Base-by-base conservation (phyloP, 2,888 invertebrate species). In the Ditylenchus weischeri region DNA sequence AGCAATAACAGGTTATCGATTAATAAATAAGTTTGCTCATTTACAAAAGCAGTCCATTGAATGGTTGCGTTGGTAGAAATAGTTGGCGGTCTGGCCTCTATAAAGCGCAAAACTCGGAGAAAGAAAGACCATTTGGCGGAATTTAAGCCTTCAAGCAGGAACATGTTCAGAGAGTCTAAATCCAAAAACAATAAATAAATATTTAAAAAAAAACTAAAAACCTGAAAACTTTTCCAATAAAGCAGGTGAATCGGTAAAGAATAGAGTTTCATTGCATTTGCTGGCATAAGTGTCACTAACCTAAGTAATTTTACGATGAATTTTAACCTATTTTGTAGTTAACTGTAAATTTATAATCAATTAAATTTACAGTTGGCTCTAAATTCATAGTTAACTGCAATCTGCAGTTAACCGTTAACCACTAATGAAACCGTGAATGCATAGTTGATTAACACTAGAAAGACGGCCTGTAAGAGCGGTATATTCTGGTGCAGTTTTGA, bases 191-290 rank as follows among this genome's bases (percentile, higher is more conserved):
- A 21, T 15, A 54, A 29, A 29, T 2, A 54, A 23, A 54, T 54
- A 23, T 21, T 1, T 15, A 10, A 23, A 54, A 21, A 51, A 54
- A 54, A 54, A 11, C 54, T 23, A 2, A 11, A 11, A 54, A 54
- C 54, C 54, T 11, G 54, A 21, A 54, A 54, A 10, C 29, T 54
- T 54, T 10, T 54, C 54, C 54, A 54, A 29, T 18, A 54, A 29
- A 29, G 13, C 54, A 21, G 13, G 13, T n/a, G 54, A 54, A 54
- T 64, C 47, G 19, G 65, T 66, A 38, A 68, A 68, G 43, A 59
- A 68, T 1, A 68, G 43, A 35, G 68, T 68, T 54, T 68, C 66
- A 69, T 68, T 68, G 58, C 68, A 68, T 23, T 66, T 43, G 29
- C 57, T 68, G 11, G 57, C 49, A 49, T 68, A 68, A 21, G 68